Conservation (phyloP, 2,797 vertebrate species). For the Tenualosa ilisha region DNA sequence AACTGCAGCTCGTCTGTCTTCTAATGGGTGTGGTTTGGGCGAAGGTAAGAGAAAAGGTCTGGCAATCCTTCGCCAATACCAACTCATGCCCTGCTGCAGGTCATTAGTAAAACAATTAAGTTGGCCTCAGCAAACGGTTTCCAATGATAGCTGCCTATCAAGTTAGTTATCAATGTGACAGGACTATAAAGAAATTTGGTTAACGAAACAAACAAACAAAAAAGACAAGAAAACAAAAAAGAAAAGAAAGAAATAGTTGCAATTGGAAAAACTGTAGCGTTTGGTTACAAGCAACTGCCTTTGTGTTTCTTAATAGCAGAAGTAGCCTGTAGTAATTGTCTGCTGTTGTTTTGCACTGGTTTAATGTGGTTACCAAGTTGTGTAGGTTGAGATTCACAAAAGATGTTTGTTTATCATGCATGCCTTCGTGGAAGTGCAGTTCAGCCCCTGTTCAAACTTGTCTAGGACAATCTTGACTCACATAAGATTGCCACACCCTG, state of each 20-base stretch:
- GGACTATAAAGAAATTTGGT: too few species aligned
- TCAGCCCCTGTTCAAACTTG: conserved; percentile 37
- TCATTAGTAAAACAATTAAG: neutral
- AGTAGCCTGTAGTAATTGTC: neutral
- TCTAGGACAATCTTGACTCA: conserved; percentile 22
- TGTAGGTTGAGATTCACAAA: neutral
- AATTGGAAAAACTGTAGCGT: too few species aligned
- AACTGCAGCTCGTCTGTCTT: neutral
- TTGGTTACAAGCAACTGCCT: neutral
- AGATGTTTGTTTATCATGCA: neutral
- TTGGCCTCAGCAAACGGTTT: neutral
- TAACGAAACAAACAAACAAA: too few species aligned
- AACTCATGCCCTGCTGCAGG: neutral
- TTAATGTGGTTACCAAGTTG: neutral
- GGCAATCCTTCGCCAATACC: neutral
- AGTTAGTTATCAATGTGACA: neutral
- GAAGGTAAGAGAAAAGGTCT: conserved; percentile 3
- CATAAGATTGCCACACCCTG: conserved; percentile 57
- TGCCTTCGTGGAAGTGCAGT: neutral
- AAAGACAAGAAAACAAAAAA: too few species aligned
- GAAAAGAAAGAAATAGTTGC: too few species aligned
- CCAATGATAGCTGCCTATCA: neutral
- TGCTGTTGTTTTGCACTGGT: neutral
- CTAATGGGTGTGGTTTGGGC: conserved; percentile 10
- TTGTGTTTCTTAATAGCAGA: neutral